Evolutionary conservation across 2,113 vertebrate species (phyloP), one percentile per base, ranked within the genome.

Genomic region (Silurus glanis): DNA sequence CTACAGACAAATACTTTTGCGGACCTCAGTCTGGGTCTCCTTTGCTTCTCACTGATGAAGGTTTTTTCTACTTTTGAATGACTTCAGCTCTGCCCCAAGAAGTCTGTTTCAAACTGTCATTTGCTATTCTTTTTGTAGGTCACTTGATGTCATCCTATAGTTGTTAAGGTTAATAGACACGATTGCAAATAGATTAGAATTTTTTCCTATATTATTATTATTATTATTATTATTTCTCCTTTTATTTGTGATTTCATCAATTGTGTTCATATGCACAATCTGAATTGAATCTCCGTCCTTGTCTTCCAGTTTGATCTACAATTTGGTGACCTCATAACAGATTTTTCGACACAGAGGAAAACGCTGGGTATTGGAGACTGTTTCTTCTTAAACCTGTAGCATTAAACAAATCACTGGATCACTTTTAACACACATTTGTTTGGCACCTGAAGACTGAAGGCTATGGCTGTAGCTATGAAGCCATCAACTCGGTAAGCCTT

Each of bases 241-340:
- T 14, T 49, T n/a, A 83, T 14, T n/a, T 56, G n/a, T 87, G 79
- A 72, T 83, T 56, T 67, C 14, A 83, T 49, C 8, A 19, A 49
- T 83, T 51, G 56, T 37, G 58, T 4, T 47, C 76, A 79, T 85
- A 25, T 10, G 78, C n/a, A 86, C 56, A 82, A 82, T 17, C 19
- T 56, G 1, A 86, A 76, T 19, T 80, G 67, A 55, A 80, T 58
- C 67, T 80, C n/a, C 61, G 56, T 47, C 94, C 64, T 93, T 93
- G 72, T 94, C 83, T 94, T 94, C 80, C 92, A 96, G 95, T 94
- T 93, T 95, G 95, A 92, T 95, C 93, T 95, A 94, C 94, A 93
- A 93, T 91, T 92, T 95, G 93, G 94, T 95, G 92, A 94, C 94
- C 91, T 95, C 94, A 90, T 95, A 95, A 94, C 93, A 88, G 87